Base-by-base conservation (phyloP, 2,113 vertebrate genomes). In the Solea solea region DNA sequence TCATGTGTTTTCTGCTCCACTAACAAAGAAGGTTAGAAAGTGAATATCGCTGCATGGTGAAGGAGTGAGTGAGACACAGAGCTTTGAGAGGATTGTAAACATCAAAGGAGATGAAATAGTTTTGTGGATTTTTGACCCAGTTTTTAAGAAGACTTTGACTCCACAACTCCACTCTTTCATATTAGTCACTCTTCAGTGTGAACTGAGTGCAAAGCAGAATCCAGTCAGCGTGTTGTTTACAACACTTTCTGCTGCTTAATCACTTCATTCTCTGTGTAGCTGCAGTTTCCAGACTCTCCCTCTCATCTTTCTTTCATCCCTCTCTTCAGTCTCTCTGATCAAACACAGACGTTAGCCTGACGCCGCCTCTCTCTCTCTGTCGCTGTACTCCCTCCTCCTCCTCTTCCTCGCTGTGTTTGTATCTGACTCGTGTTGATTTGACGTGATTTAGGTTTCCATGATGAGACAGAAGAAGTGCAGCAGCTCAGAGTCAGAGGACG, bases 261-360 rank as follows among this genome's bases (percentile, higher is more conserved):
- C 61, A 45, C 7, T 44, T 48, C 21, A 45, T 57, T 80, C 63
- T 55, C 68, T 70, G 42, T 39, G 51, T 46, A 50, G 56, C 69
- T 41, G 28, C 51, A 28, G 34, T 34, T 34, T 34, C 34, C 34
- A 34, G 45, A 13, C 45, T 48, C 34, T 58, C 46, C 5, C 60
- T 50, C 73, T 87, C 67, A 80, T 83, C 74, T 84, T 54, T 58
- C 52, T 73, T 71, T 81, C 69, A 76, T 83, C 72, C 61, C 34
- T 39, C 54, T 74, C 56, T 73, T 71, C 72, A 21, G n/a, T 51
- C 70, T 64, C 68, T 56, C 61, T 78, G 81, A 88, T 84, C 76
- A 84, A 79, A 84, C 81, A 72, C 45, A 40, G 48, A 83, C 75
- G 72, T 86, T 77, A 79, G 74, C 72, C 65, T 76, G 45, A 80